A percentile compares a stretch with the other conserved stretches of the same genome.
Conservation (phyloP, 2,797 vertebrate species). For the Chrysocyon brachyurus region DNA sequence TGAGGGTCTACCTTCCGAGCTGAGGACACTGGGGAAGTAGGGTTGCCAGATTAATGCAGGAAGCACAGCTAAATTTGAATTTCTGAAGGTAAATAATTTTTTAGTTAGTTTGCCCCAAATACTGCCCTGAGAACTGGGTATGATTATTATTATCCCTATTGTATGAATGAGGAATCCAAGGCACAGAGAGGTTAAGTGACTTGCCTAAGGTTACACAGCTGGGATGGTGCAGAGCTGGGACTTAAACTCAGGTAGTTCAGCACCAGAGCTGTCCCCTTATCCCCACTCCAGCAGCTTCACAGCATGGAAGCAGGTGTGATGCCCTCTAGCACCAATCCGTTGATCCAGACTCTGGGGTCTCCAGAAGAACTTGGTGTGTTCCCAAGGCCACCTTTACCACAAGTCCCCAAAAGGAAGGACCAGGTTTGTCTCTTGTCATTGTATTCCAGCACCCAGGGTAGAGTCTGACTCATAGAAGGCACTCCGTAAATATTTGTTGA, state of each 20-base stretch:
- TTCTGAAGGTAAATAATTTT: not conserved
- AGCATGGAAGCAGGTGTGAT: too few relatives aligned
- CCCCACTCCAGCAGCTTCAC: fast-evolving
- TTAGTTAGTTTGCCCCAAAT: not conserved
- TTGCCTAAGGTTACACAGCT: not conserved
- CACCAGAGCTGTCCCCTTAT: not conserved
- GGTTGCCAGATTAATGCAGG: not conserved
- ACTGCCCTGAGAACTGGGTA: not conserved
- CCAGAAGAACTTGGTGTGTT: not conserved
- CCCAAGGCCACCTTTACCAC: not conserved
- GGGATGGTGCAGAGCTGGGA: not conserved
- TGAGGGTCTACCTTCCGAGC: not conserved
- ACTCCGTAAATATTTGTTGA: not conserved
- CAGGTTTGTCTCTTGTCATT: not conserved
- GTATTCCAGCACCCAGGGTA: not conserved
- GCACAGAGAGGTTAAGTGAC: not conserved
- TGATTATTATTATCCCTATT: not conserved
- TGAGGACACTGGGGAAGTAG: not conserved
- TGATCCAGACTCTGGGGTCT: not conserved
- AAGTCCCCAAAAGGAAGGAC: not conserved
- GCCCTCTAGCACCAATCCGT: too few relatives aligned
- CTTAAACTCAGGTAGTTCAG: not conserved
- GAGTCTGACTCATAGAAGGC: not conserved
- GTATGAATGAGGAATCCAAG: not conserved
- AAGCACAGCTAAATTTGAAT: not conserved